Conservation (phyloP, 2,888 invertebrate genomes). For the Eilema sororculum region DNA sequence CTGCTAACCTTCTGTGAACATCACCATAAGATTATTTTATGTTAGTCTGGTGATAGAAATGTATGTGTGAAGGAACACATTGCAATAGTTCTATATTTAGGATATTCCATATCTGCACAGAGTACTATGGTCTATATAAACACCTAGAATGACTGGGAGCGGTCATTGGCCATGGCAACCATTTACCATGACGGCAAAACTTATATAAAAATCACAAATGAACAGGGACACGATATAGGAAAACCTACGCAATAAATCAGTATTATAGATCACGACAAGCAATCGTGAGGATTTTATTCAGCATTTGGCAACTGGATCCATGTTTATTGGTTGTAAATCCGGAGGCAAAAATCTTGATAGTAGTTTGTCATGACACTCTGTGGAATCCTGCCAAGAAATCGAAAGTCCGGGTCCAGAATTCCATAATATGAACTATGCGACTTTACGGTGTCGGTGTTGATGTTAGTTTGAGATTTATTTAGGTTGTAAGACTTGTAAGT, state of each 20-base stretch:
- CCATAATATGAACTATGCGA: not conserved
- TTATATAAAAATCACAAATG: not conserved
- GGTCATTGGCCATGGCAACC: not conserved
- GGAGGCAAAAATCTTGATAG: slow-evolving; percentile 36
- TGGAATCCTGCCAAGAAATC: slow-evolving; percentile 48
- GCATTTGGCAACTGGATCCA: slow-evolving; percentile 33
- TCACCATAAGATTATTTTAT: too few species aligned
- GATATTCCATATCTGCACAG: too few species aligned
- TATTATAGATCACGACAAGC: slow-evolving; percentile 27
- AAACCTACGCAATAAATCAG: slow-evolving; percentile 30
- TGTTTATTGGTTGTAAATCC: slow-evolving; percentile 49
- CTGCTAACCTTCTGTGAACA: too few species aligned
- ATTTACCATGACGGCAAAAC: not conserved
- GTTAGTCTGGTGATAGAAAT: too few species aligned
- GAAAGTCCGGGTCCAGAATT: not conserved
- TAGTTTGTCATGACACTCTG: slow-evolving; percentile 43
- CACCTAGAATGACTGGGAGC: not conserved
- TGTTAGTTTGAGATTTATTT: not conserved
- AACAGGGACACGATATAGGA: slow-evolving; percentile 9
- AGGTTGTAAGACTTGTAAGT: not conserved
- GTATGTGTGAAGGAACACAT: too few species aligned
- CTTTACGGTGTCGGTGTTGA: not conserved
- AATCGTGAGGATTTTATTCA: slow-evolving; percentile 40
- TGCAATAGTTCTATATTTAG: too few species aligned
- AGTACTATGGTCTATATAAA: too few species aligned